Percentiles rank a stretch among this genome's conserved stretches.
Evolutionary conservation across 1,140 invertebrate genomes (phyloP).

Genomic region (Caenorhabditis remanei): DNA sequence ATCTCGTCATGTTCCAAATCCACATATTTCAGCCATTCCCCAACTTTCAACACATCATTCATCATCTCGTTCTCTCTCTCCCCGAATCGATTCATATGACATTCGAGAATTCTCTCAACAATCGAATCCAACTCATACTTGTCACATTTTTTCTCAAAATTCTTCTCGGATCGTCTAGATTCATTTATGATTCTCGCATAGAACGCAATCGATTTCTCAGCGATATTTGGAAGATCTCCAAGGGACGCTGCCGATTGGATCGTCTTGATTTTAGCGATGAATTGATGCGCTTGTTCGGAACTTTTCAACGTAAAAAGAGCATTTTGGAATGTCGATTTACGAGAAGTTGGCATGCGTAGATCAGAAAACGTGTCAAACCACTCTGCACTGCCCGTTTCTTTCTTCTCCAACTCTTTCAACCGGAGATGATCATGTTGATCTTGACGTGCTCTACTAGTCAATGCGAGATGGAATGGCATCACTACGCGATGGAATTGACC

Average conservation of each 20-base stretch:
- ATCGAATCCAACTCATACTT: slow-evolving; percentile 32
- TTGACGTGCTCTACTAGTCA: slow-evolving; percentile 36
- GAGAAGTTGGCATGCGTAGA: slow-evolving; percentile 5
- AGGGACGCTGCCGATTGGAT: neutral
- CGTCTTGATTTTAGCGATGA: slow-evolving; percentile 12
- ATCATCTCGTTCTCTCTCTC: neutral
- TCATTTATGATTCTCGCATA: slow-evolving; percentile 17
- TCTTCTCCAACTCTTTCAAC: neutral
- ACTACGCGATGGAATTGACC: slow-evolving; percentile 2
- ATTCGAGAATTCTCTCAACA: slow-evolving; percentile 13
- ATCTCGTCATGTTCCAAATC: slow-evolving; percentile 43
- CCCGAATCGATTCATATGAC: slow-evolving; percentile 15
- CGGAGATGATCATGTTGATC: slow-evolving; percentile 31
- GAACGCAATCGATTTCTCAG: slow-evolving; percentile 9
- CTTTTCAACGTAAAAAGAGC: neutral
- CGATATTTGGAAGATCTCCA: slow-evolving; percentile 17
- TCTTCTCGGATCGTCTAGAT: neutral
- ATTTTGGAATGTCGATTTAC: slow-evolving; percentile 11
- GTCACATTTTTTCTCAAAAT: too few species aligned
- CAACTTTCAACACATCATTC: slow-evolving; percentile 2
- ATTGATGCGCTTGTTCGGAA: slow-evolving; percentile 4
- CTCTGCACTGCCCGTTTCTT: neutral
- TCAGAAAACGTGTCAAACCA: slow-evolving; percentile 44
- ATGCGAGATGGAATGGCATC: slow-evolving; percentile 10
- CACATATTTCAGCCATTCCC: slow-evolving; percentile 32